Percentiles rank a stretch among this genome's conserved stretches.
These are phyloP conservation scores for Syrmaticus mikado DNA, from an alignment of 2,113 vertebrate species.

Conservation along the genomic window DNA sequence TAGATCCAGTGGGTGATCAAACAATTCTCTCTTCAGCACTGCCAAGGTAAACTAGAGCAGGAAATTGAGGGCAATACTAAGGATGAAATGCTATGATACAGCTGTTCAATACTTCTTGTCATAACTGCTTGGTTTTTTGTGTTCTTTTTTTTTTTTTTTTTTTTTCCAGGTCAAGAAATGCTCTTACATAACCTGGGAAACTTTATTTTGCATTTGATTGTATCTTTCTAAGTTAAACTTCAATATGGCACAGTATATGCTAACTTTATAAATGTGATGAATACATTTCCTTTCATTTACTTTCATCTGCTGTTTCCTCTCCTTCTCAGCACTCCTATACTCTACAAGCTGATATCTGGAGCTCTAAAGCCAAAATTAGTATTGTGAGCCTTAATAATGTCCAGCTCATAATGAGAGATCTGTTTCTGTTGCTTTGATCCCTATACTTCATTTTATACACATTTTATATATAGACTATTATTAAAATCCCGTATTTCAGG, in stretches of 20 bases:
- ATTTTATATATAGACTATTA: no score
- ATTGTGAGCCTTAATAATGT: not conserved
- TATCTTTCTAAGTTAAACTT: not conserved
- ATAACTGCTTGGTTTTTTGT: not conserved
- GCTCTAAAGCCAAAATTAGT: not conserved
- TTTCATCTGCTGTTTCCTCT: not conserved
- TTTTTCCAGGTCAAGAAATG: not conserved
- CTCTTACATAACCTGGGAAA: not conserved
- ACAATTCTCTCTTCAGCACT: not conserved
- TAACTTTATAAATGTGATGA: not conserved
- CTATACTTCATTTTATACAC: not conserved
- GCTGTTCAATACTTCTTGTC: not conserved
- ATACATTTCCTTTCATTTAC: not conserved
- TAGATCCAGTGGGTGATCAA: not conserved
- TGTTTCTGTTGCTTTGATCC: not conserved
- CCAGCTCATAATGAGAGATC: not conserved
- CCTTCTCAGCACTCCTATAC: not conserved
- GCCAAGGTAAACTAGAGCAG: accelerated
- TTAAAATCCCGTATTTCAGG: not conserved
- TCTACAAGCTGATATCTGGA: not conserved
- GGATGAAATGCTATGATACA: not conserved
- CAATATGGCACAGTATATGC: not conserved
- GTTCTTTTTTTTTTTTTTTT: not conserved
- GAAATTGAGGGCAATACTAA: not conserved
- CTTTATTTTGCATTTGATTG: not conserved